Evolutionary conservation across 1,140 invertebrate genomes (phyloP).

Genomic region (Campoletis sonorensis): DNA sequence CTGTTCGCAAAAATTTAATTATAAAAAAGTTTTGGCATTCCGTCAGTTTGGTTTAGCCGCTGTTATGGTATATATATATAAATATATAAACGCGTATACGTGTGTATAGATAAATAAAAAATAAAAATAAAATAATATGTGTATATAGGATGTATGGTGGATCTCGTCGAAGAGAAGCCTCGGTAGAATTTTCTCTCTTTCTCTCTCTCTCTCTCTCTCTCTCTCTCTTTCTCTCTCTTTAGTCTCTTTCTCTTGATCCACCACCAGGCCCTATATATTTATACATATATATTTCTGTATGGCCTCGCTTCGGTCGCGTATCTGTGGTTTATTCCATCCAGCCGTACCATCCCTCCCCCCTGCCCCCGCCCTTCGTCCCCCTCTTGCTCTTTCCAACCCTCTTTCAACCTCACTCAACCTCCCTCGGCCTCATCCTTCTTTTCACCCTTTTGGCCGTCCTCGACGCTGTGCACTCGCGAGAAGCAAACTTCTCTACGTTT

Average conservation of each 20-base stretch:
- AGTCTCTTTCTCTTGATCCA: slow-evolving; percentile 2
- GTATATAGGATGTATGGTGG: slow-evolving; percentile 13
- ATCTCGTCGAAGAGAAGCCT: slow-evolving; percentile 23
- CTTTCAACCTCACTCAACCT: slow-evolving; percentile 14
- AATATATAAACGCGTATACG: not conserved
- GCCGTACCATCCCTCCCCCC: slow-evolving; percentile 49
- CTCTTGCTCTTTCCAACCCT: slow-evolving; percentile 33
- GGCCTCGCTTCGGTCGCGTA: slow-evolving; percentile 58
- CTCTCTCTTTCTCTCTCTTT: slow-evolving; percentile 36
- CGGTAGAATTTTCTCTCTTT: slow-evolving; percentile 36
- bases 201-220: no score
- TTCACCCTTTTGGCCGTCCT: slow-evolving; percentile 35
- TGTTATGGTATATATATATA: slow-evolving; percentile 37
- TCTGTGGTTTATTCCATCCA: slow-evolving; percentile 67
- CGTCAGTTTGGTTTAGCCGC: slow-evolving; percentile 70
- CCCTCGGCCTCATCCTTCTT: slow-evolving; percentile 25
- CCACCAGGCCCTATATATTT: no score
- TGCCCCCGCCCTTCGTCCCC: not conserved
- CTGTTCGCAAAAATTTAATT: slow-evolving; percentile 71
- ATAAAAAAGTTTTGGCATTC: slow-evolving; percentile 74
- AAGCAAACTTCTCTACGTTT: not conserved
- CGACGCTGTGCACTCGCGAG: not conserved
- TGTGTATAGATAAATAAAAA: not conserved
- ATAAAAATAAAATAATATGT: no score
- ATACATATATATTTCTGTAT: slow-evolving; percentile 28